Conservation (phyloP, 2,888 invertebrate genomes). For the Megastigmus dorsalis region DNA sequence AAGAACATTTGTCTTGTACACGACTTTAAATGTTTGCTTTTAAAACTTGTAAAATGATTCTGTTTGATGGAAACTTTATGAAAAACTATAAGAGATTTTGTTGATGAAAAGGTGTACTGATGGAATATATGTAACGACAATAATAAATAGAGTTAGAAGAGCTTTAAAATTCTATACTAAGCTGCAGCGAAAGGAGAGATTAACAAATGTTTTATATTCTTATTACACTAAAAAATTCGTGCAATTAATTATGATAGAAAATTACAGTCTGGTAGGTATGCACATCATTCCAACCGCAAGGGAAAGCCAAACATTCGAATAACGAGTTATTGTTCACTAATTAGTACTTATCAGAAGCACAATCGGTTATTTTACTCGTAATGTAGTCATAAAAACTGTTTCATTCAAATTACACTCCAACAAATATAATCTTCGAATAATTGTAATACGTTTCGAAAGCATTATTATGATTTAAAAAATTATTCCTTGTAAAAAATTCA, state of each 20-base stretch:
- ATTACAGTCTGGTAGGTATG: not conserved
- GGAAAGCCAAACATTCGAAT: constrained; percentile 28
- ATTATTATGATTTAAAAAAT: constrained; percentile 11
- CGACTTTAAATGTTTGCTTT: constrained; percentile 46
- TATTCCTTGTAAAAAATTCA: no score
- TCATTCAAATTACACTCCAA: constrained; percentile 1
- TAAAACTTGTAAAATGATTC: no score
- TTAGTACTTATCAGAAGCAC: constrained; percentile 32
- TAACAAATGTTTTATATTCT: no score
- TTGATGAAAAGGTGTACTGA: no score
- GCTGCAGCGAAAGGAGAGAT: no score
- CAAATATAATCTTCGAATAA: constrained; percentile 13
- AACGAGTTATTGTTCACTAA: constrained; percentile 44
- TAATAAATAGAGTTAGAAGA: no score
- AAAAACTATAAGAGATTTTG: no score
- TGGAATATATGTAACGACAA: no score
- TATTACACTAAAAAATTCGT: no score
- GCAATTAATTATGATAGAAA: constrained; percentile 21
- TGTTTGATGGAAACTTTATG: no score
- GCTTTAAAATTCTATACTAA: no score
- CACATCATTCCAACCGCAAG: not conserved
- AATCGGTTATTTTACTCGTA: constrained; percentile 31
- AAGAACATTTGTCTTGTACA: constrained; percentile 44
- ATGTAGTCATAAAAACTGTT: constrained; percentile 39
- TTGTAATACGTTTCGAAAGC: constrained; percentile 14